Conservation (phyloP, 2,888 invertebrate species). For the Hyposoter didymator region DNA sequence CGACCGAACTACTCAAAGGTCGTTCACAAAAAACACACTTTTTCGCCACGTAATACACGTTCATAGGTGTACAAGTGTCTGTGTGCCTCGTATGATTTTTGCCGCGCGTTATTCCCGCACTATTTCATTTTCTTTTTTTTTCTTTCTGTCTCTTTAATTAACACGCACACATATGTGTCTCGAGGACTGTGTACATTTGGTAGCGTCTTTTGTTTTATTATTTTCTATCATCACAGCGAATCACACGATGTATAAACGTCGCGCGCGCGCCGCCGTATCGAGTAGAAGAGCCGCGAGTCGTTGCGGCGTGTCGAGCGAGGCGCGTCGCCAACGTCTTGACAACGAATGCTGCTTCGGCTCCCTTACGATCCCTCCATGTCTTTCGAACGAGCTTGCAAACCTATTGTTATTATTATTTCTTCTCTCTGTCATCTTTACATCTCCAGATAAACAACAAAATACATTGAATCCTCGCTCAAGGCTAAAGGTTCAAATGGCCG, state of each 20-base stretch:
- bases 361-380: not conserved
- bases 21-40: constrained; percentile 14
- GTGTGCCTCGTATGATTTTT: constrained; percentile 1
- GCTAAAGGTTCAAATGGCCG: not conserved
- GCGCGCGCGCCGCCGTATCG: not conserved
- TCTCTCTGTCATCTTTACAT: not conserved
- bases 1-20: constrained; percentile 33
- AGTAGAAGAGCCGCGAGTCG: not conserved
- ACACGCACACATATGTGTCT: constrained; percentile 21
- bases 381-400: not conserved
- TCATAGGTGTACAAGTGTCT: not conserved
- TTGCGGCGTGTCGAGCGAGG: not conserved
- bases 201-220: not conserved
- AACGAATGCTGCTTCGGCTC: not conserved
- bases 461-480: not conserved
- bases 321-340: not conserved
- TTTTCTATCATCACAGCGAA: not conserved
- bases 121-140: constrained; percentile 9
- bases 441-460: not conserved
- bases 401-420: not conserved
- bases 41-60: constrained; percentile 17
- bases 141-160: constrained; percentile 14
- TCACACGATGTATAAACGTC: constrained; percentile 8
- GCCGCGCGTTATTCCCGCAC: not conserved
- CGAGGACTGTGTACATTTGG: not conserved